These are phyloP conservation scores for Smutsia temminckii DNA, from an alignment of 2,797 vertebrate species.

Conservation along the genomic window DNA sequence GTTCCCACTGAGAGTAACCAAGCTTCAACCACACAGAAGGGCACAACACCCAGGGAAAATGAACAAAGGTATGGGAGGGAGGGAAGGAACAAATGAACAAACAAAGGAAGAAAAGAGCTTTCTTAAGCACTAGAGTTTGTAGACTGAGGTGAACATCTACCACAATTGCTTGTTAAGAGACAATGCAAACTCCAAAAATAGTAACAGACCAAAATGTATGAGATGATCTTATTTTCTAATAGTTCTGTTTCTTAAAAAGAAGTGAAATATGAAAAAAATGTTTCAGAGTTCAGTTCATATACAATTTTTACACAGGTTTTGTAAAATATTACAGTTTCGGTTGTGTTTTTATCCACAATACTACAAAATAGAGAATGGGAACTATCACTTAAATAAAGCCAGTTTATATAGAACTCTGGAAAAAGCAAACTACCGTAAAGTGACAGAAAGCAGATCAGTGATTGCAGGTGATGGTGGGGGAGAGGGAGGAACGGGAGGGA, in stretches of 20 bases:
- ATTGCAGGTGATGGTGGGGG: background rate
- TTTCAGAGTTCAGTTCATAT: background rate
- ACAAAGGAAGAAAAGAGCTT: background rate
- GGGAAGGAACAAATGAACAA: rapidly evolving
- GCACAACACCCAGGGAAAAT: background rate
- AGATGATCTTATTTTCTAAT: too few relatives aligned
- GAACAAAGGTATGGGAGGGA: background rate
- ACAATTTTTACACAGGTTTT: background rate
- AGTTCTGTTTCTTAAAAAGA: background rate
- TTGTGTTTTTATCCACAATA: background rate
- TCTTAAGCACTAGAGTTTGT: background rate
- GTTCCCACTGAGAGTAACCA: background rate
- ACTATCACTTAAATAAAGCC: background rate
- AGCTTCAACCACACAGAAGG: background rate
- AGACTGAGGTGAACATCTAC: background rate
- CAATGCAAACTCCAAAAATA: background rate
- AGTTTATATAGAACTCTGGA: background rate
- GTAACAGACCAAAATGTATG: background rate
- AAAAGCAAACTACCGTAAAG: background rate
- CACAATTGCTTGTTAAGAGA: background rate
- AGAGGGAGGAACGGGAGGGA: background rate
- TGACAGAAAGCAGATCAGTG: background rate
- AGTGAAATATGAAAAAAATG: background rate
- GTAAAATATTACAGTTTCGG: background rate
- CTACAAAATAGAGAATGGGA: background rate